These are phyloP conservation scores for Trichechus manatus DNA, from an alignment of 2,113 vertebrate species.

Conservation along the genomic window DNA sequence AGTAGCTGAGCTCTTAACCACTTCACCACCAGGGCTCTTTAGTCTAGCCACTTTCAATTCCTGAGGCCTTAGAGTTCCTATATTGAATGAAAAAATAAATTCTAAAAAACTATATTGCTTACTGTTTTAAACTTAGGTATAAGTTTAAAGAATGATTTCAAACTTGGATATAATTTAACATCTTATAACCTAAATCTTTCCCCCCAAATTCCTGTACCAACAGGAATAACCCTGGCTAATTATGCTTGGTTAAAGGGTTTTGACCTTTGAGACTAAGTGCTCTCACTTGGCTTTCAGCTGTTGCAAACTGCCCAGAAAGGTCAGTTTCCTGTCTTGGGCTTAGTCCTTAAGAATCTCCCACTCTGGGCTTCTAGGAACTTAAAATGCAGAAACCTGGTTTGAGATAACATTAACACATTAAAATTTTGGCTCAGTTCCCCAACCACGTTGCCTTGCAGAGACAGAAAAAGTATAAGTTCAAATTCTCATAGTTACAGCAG, in stretches of 20 bases:
- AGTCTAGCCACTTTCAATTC: neutral
- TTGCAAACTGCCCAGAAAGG: conserved; percentile 53
- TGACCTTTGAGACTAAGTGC: conserved; percentile 43
- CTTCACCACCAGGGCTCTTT: neutral
- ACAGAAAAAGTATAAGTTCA: conserved; percentile 78
- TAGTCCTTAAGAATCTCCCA: conserved; percentile 57
- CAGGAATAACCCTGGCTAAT: neutral
- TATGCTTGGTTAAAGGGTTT: neutral
- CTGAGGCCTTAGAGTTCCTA: neutral
- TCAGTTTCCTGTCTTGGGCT: conserved; percentile 43
- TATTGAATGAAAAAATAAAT: neutral
- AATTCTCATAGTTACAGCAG: conserved; percentile 16
- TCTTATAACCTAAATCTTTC: neutral
- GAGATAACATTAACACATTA: conserved; percentile 53
- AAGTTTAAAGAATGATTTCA: neutral
- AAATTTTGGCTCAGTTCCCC: conserved; percentile 64
- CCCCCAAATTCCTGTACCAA: neutral
- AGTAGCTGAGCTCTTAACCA: too few species aligned
- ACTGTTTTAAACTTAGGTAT: neutral
- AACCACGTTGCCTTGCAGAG: conserved; percentile 49
- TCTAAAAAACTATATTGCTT: neutral
- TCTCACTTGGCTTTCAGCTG: neutral
- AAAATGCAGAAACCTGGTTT: conserved; percentile 63
- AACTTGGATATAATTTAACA: neutral
- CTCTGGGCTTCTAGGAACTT: conserved; percentile 71